A percentile compares a stretch with the other conserved stretches of the same genome.
Conservation (phyloP, 2,888 invertebrate genomes). For the Catocala nupta region DNA sequence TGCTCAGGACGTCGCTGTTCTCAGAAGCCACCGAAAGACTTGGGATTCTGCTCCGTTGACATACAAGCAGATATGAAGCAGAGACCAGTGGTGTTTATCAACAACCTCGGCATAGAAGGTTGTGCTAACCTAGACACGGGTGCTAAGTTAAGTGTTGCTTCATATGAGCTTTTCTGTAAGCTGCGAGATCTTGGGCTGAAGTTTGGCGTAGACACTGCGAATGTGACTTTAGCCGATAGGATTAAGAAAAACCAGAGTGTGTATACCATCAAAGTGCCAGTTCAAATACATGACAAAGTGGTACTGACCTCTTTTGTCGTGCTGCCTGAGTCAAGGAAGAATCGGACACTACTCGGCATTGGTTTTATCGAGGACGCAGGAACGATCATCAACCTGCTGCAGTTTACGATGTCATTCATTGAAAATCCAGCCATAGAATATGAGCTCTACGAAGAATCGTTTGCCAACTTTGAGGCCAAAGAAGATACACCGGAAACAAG, state of each 20-base stretch:
- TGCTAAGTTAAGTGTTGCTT: constrained; percentile 25
- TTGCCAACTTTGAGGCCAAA: constrained; percentile 2
- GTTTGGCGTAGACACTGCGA: constrained; percentile 11
- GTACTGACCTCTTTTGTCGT: constrained; percentile 10
- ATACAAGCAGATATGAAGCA: background rate
- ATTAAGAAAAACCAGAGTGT: constrained; percentile 11
- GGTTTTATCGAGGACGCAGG: constrained; percentile 15
- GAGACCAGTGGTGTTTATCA: constrained; percentile 11
- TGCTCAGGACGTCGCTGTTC: too few relatives aligned
- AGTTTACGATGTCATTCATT: constrained; percentile 9
- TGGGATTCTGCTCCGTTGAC: constrained; percentile 16
- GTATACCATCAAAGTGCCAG: background rate
- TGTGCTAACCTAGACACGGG: constrained; percentile 23
- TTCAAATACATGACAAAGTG: background rate
- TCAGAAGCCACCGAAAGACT: background rate
- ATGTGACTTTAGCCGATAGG: constrained; percentile 27
- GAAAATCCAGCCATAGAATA: background rate
- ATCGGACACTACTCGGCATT: constrained; percentile 13
- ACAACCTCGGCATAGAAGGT: constrained; percentile 9
- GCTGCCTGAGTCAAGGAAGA: constrained; percentile 3
- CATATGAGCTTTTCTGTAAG: constrained; percentile 8
- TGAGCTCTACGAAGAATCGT: constrained; percentile 13
- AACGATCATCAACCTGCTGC: constrained; percentile 7
- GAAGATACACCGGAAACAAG: too few relatives aligned
- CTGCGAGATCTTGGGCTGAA: background rate